Base-by-base conservation (phyloP, 2,888 invertebrate genomes). In the Clusia tigrina region DNA sequence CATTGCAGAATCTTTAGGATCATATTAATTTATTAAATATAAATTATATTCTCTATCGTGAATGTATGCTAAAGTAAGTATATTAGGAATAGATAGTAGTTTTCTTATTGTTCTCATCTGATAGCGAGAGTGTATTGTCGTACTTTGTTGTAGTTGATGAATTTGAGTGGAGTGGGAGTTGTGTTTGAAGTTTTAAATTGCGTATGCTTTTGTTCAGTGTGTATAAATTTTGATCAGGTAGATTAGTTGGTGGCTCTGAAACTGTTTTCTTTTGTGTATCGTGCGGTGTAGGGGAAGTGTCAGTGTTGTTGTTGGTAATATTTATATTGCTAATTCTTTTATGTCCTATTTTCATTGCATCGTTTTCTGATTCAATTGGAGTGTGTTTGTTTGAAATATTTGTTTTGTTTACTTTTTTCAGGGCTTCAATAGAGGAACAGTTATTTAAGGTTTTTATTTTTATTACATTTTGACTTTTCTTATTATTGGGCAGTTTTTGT, bases 1-100 rank as follows among this genome's bases (percentile, higher is more conserved):
- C 62, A 62, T 53, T 46, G 57, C 18, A 58, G 26, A 32, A 32
- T 32, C 12, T 32, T 32, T 32, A 32, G 32, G 32, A 32, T 12
- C 32, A 32, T 32, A 32, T 9, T 32, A 32, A 32, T 32, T 32
- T n/a, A n/a, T n/a, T n/a, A n/a, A n/a, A n/a, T 32, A 32, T 9
- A 32, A 9, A 32, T 32, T 6, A 32, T 32, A 6, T 9, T 32
- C 32, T 32, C 32, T 32, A 32, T 12, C 6, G 32, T 32, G n/a
- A 32, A 12, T 32, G 12, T 32, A 32, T 12, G 32, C 12, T 32
- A 12, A 9, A 32, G n/a, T n/a, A n/a, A n/a, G n/a, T 32, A 32
- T 32, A 32, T 12, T 32, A 32, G 32, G 12, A 12, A 32, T 6
- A 32, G 32, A 12, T 32, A 32, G 6, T 32, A 32, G 12, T 12